Conservation (phyloP, 2,888 invertebrate species). For the Orchestes rusci region DNA sequence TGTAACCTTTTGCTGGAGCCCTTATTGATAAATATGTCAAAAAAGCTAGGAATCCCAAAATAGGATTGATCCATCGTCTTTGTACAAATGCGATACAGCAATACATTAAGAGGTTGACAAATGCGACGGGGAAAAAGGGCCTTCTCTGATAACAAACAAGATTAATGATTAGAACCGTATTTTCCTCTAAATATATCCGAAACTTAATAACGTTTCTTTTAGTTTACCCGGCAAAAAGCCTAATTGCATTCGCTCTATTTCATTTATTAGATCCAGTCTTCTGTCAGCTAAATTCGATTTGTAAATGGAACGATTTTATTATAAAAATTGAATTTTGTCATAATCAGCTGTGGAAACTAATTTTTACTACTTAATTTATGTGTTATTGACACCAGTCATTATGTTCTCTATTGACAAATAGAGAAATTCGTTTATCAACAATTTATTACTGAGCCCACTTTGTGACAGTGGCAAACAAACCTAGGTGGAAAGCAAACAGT, state of each 20-base stretch:
- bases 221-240: conserved; percentile 12
- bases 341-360: not conserved
- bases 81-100: conserved; percentile 13
- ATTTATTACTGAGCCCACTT: too few relatives aligned
- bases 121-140: conserved; percentile 26
- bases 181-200: conserved; percentile 18
- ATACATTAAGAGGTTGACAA: conserved; percentile 19
- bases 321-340: too few relatives aligned
- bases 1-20: too few relatives aligned
- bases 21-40: too few relatives aligned
- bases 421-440: too few relatives aligned
- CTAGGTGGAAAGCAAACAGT: too few relatives aligned
- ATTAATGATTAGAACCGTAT: conserved; percentile 28
- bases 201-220: conserved; percentile 23
- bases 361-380: not conserved
- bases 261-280: conserved; percentile 18
- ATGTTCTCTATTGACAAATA: too few relatives aligned
- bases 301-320: too few relatives aligned
- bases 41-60: too few relatives aligned
- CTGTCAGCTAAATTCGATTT: conserved; percentile 12
- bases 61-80: too few relatives aligned
- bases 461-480: too few relatives aligned
- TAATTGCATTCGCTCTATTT: conserved; percentile 20
- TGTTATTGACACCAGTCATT: too few relatives aligned
- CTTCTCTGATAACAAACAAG: conserved; percentile 31